These are phyloP conservation scores for Artibeus jamaicensis DNA, from an alignment of 2,797 vertebrate species.

Conservation along the genomic window DNA sequence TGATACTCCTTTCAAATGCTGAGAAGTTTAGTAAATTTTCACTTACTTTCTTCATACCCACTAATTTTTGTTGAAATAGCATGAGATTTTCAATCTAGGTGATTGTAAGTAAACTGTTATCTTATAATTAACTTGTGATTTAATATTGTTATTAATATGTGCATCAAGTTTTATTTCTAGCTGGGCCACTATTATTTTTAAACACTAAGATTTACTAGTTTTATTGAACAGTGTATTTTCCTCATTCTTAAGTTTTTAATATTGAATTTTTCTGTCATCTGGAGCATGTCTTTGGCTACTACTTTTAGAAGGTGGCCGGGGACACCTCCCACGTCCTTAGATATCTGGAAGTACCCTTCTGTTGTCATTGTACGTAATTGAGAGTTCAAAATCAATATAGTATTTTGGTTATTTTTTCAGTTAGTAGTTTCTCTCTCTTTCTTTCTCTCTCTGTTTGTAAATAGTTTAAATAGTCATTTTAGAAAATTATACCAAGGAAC, in stretches of 20 bases:
- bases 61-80: background rate
- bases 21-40: constrained; percentile 7
- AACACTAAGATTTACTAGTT: background rate
- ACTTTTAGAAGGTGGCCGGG: background rate
- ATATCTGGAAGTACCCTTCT: background rate
- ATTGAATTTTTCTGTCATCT: background rate
- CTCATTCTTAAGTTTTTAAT: constrained; percentile 19
- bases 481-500: constrained; percentile 22
- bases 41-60: background rate
- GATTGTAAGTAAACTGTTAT: background rate
- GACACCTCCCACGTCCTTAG: background rate
- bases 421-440: background rate
- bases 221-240: background rate
- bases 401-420: background rate
- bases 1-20: background rate
- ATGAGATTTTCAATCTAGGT: background rate
- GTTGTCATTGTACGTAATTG: background rate
- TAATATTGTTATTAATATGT: background rate
- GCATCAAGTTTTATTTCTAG: background rate
- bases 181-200: background rate
- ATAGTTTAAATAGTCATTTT: background rate
- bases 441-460: background rate
- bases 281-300: background rate
- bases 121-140: background rate
- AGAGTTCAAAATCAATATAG: background rate